Evolutionary conservation across 2,113 vertebrate species (phyloP), one percentile per base, ranked within the genome.

Genomic region (Tichodroma muraria): DNA sequence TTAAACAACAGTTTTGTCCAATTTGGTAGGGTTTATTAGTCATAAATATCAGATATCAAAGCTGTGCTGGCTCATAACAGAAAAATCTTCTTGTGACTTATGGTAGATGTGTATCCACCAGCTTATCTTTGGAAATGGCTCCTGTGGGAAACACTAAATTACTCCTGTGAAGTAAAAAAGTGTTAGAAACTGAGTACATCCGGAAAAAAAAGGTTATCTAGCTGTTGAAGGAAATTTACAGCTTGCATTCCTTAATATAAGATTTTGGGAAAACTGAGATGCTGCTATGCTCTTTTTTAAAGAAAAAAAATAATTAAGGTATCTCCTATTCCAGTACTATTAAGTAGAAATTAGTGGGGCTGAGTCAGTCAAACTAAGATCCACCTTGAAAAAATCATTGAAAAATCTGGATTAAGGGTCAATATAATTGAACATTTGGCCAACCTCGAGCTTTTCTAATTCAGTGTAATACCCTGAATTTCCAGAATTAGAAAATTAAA

Each of bases 101-200:
- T 45, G 56, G 40, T 59, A 68, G 65, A 44, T 54, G 10, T 60
- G 33, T 54, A 3, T 82, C 81, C 53, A 33, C 47, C 11, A 56
- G 78, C 42, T 94, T 90, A 53, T 83, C 90, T 77, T 80, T 95
- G 57, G 57, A 89, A 95, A 92, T 38, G 21, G 11, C 22, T 94
- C 82, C 75, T 66, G 53, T 35, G 80, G 93, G 60, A 90, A 88
- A 44, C 69, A 85, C 27, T 85, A 91, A 81, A 92, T 80, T 85
- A 59, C 8, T 89, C 20, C 47, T 35, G 28, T 83, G 85, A 86
- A 87, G 75, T 33, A 68, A 22, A 52, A n/a, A 81, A 84, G 40
- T 85, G 33, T 77, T 69, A 61, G 16, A 80, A 86, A 93, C 35
- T 66, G 35, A 79, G 30, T n/a, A 18, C 61, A 44, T 49, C 45